Evolutionary conservation across 92 coral and sea anemone species (phyloP), one percentile per base, ranked within the genome.

Genomic region (Montipora capitata): DNA sequence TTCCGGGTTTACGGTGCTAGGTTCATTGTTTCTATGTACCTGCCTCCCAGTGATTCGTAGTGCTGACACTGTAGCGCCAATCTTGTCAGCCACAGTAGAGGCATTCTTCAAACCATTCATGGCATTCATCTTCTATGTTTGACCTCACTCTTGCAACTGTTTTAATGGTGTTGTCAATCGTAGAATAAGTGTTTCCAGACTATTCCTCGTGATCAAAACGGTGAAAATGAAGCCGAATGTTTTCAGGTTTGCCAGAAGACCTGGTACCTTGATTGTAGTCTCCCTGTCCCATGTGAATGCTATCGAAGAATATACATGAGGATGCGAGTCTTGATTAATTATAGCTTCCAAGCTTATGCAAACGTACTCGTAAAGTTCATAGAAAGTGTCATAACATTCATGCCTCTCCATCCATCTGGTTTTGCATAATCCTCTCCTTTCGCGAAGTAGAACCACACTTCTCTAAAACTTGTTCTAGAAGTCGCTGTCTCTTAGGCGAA

Each of bases 11-110:
- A 63, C 78, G 72, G 51, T 8, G 8, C 91, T 91, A 69, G 91
- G 89, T 35, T 89, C 84, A 86, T 86, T 81, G 72, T 40, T 85
- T 20, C 90, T 63, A 14, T 90, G 83, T 72, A 14, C 68, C 78
- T 89, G 90, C 77, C 88, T 72, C 71, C 81, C 88, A 27, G 87
- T 83, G 65, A 85, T 87, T 81, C 93, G 68, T 77, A 91, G 89
- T 67, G 62, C 65, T 82, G 76, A 58, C 72, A 79, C 76, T 42
- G 63, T 69, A 61, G 71, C 41, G 17, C 82, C 92, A 78, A 77
- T 68, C 82, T 78, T 88, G 77, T 71, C 87, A 66, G 90, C 83
- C 67, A 90, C 76, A 44, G 72, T 62, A 40, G 83, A 80, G 10
- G 83, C 78, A 54, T 90, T 44, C 87, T 59, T 90, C 83, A 76